These are phyloP conservation scores for Allolobophora icterica DNA, from an alignment of 2,888 invertebrate genomes.

Conservation along the genomic window DNA sequence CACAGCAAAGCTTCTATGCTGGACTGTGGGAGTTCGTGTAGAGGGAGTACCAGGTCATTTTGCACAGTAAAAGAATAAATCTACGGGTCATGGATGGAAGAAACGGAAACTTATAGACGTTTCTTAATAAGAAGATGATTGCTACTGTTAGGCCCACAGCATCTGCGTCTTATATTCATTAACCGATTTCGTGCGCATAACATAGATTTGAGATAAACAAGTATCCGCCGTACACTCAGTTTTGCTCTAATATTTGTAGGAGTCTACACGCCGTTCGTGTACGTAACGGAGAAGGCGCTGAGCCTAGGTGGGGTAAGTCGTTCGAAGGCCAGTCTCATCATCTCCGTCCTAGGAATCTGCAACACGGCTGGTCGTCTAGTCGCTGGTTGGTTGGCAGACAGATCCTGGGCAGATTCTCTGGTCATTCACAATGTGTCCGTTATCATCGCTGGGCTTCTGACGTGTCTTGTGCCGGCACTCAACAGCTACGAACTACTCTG, in stretches of 20 bases:
- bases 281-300: conserved; percentile 53
- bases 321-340: conserved; percentile 66
- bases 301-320: conserved; percentile 54
- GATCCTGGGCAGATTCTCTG: conserved; percentile 81
- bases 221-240: too few relatives aligned
- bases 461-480: conserved; percentile 78
- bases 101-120: too few relatives aligned
- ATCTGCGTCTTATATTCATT: too few relatives aligned
- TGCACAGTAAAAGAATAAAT: too few relatives aligned
- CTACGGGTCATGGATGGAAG: too few relatives aligned
- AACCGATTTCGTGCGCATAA: too few relatives aligned
- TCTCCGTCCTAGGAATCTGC: conserved; percentile 63
- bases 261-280: conserved; percentile 54
- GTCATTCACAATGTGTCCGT: conserved; percentile 87
- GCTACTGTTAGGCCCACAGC: too few relatives aligned
- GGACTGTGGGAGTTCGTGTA: too few relatives aligned
- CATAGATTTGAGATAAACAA: too few relatives aligned
- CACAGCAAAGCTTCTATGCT: too few relatives aligned
- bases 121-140: too few relatives aligned
- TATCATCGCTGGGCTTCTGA: conserved; percentile 86
- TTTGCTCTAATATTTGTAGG: not conserved
- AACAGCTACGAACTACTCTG: conserved; percentile 74
- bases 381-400: conserved; percentile 75
- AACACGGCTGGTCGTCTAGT: conserved; percentile 51
- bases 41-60: too few relatives aligned